Base-by-base conservation (phyloP, 2,113 vertebrate species). In the Rhizomys pruinosus region DNA sequence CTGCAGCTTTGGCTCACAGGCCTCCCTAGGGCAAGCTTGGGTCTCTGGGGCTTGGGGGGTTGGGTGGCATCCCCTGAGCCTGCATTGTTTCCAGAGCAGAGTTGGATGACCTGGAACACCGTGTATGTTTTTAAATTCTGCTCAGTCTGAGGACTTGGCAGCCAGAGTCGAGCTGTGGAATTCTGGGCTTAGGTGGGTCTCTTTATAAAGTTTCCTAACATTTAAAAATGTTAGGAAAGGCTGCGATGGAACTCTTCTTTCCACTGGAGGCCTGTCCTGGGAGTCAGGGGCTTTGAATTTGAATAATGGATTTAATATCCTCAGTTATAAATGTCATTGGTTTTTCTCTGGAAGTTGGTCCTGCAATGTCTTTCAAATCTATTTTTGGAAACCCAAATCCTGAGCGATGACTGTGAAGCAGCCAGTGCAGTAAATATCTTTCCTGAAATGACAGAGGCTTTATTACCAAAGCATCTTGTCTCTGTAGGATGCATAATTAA, bases 401-500 rank as follows among this genome's bases (percentile, higher is more conserved):
- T 92, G 55, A 97, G 63, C 25, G 42, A 76, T 61, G 74, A 5
- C 71, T 16, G n/a, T 89, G 87, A 90, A 90, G 86, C 42, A 78
- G 27, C 68, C 87, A 87, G 73, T 89, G 89, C 94, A 87, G 93
- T 76, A 87, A 97, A 44, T 89, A 85, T 89, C 91, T 96, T 98
- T 97, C 84, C 91, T 23, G 52, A 96, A 96, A 94, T 0, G 0
- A 92, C 84, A 88, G 94, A 92, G 85, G 90, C 80, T 97, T 97
- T 44, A 94, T 90, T 96, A 95, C 68, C 92, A 94, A 93, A 96
- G 89, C 91, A 77, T 94, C 91, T 94, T 92, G 79, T 93, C 90
- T 97, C 89, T 93, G 16, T 89, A 92, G 95, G 96, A 95, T 77
- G 85, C 91, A 88, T 87, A 76, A 94, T 97, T 98, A 97, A 97